Conservation (phyloP, 2,888 invertebrate genomes). For the Agriopis leucophaearia region DNA sequence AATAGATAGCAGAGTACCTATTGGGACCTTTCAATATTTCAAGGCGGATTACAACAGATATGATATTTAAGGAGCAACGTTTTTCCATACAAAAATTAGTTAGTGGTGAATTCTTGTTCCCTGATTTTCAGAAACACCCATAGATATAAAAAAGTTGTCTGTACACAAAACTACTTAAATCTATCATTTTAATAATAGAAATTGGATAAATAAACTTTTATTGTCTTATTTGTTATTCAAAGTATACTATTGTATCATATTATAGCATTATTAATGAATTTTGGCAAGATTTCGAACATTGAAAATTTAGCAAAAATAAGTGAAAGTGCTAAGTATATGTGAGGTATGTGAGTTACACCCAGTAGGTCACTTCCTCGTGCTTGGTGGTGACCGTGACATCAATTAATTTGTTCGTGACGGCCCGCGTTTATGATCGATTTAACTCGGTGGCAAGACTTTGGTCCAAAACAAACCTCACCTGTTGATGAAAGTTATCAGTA, state of each 20-base stretch:
- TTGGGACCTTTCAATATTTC: too few species aligned
- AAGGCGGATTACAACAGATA: too few species aligned
- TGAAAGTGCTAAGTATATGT: constrained; percentile 31
- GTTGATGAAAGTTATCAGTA: background rate
- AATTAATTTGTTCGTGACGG: constrained; percentile 31
- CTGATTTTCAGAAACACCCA: too few species aligned
- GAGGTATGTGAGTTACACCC: constrained; percentile 19
- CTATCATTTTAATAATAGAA: too few species aligned
- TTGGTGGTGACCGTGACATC: constrained; percentile 36
- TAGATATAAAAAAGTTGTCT: too few species aligned
- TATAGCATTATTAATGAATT: background rate
- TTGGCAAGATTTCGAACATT: background rate
- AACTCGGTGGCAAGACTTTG: background rate
- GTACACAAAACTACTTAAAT: too few species aligned
- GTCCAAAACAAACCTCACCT: background rate
- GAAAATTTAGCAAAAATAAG: constrained; percentile 4
- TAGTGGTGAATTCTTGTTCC: too few species aligned
- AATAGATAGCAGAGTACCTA: background rate
- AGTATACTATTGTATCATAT: background rate
- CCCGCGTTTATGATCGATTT: constrained; percentile 22
- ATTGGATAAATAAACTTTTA: too few species aligned
- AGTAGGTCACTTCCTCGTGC: constrained; percentile 39
- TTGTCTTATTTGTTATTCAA: too few species aligned
- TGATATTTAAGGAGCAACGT: too few species aligned
- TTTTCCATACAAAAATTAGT: too few species aligned